phyloP scores from a whole-genome alignment of 2,888 invertebrate genomes.

The Lamproptera curius region DNA sequence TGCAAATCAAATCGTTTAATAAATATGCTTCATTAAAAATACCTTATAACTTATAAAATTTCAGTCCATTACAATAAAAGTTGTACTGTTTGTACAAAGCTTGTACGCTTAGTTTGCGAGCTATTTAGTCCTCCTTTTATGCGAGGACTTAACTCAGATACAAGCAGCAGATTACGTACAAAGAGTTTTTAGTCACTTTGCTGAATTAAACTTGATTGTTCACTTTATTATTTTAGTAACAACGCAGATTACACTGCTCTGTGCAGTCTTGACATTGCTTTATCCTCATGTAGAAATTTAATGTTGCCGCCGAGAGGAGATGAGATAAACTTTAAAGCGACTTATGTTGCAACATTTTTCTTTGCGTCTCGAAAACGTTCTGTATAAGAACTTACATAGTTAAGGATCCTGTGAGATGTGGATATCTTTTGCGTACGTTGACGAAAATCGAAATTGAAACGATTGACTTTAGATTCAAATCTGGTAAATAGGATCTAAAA shows the following conservation, averaged over 20 bases:
- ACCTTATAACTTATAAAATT: too few species aligned
- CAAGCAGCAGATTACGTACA: constrained; percentile 39
- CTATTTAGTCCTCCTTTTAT: constrained; percentile 46
- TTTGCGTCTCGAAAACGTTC: background rate
- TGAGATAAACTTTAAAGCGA: constrained; percentile 1
- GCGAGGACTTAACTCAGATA: constrained; percentile 45
- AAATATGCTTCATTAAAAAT: too few species aligned
- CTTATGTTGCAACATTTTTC: background rate
- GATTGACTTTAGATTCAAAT: too few species aligned
- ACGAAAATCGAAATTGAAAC: too few species aligned
- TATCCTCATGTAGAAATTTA: constrained; percentile 1
- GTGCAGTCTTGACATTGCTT: constrained; percentile 12
- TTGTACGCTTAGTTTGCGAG: constrained; percentile 7
- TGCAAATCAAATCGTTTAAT: too few species aligned
- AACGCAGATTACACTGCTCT: constrained; percentile 7
- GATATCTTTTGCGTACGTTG: too few species aligned
- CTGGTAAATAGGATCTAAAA: too few species aligned
- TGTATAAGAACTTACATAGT: too few species aligned
- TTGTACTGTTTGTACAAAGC: too few species aligned
- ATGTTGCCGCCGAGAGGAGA: background rate
- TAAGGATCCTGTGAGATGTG: too few species aligned
- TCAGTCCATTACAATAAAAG: too few species aligned
- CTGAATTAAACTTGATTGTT: constrained; percentile 16
- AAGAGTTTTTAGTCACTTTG: constrained; percentile 35
- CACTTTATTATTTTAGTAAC: constrained; percentile 14